phyloP scores from a whole-genome alignment of 1,140 invertebrate genomes.

The Lordiphosa clarofinis region DNA sequence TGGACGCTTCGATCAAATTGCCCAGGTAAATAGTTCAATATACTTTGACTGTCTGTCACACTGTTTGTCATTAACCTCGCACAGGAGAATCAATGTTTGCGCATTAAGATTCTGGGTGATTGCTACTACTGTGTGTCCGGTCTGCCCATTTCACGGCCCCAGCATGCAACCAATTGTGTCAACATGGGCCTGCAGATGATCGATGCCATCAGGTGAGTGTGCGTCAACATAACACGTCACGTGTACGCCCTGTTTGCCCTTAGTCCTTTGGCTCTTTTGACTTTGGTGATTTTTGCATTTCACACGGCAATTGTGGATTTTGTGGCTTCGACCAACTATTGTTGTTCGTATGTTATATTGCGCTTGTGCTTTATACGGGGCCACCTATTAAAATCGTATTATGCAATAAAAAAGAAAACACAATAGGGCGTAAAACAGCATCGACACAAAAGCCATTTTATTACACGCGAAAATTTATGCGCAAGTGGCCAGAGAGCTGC shows the following conservation, averaged over 20 bases:
- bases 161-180: slow-evolving; percentile 97
- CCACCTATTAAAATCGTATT: slow-evolving; percentile 59
- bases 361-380: slow-evolving; percentile 28
- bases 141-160: slow-evolving; percentile 92
- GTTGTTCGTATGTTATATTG: slow-evolving; percentile 19
- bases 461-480: slow-evolving; percentile 60
- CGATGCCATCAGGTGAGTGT: slow-evolving; percentile 91
- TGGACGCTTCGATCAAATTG: slow-evolving; percentile 97
- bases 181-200: slow-evolving; percentile 99
- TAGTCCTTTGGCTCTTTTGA: slow-evolving; percentile 42
- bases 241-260: slow-evolving; percentile 61
- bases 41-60: slow-evolving; percentile 1
- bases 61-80: slow-evolving; percentile 38
- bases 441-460: slow-evolving; percentile 68
- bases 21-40: slow-evolving; percentile 84
- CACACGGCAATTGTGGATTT: slow-evolving; percentile 41
- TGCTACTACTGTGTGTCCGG: slow-evolving; percentile 98
- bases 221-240: slow-evolving; percentile 49
- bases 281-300: slow-evolving; percentile 28
- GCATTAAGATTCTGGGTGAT: slow-evolving; percentile 97
- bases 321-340: slow-evolving; percentile 10
- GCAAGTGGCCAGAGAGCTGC: slow-evolving; percentile 28
- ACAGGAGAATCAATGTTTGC: slow-evolving; percentile 96
- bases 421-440: slow-evolving; percentile 30
- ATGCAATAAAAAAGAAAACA: slow-evolving; percentile 49